These are phyloP conservation scores for Phenganax marumi DNA, from an alignment of 92 coral and sea anemone species.

Conservation along the genomic window DNA sequence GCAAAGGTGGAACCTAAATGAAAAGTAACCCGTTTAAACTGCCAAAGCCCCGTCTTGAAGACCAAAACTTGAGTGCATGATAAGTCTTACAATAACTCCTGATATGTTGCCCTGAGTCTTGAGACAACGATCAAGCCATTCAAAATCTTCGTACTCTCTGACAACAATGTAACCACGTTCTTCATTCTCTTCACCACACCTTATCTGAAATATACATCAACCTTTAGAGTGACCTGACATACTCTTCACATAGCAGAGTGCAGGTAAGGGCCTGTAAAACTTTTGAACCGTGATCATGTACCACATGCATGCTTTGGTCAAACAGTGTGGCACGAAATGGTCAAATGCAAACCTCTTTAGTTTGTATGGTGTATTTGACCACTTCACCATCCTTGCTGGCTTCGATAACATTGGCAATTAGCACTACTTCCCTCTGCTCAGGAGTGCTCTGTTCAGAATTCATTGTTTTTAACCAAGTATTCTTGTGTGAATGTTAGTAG, in stretches of 20 bases:
- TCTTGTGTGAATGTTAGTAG: too few species aligned
- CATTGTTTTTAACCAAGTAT: conserved; percentile 5
- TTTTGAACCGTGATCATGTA: background rate
- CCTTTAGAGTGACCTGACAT: too few species aligned
- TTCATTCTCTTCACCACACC: conserved; percentile 63
- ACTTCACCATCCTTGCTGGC: conserved; percentile 86
- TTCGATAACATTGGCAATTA: conserved; percentile 71
- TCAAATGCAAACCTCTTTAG: conserved; percentile 64
- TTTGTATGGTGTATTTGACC: conserved; percentile 76
- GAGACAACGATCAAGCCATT: conserved; percentile 89
- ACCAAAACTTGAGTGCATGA: background rate
- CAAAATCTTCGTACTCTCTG: conserved; percentile 91
- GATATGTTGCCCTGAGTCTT: conserved; percentile 80
- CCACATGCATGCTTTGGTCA: too few species aligned
- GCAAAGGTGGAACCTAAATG: conserved; percentile 81
- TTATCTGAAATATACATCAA: conserved; percentile 12
- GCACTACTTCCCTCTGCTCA: conserved; percentile 12
- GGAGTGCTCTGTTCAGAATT: background rate
- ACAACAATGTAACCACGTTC: conserved; percentile 90
- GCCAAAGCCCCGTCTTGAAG: too few species aligned
- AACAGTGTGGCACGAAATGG: background rate
- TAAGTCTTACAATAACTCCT: conserved; percentile 79
- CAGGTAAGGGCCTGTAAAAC: too few species aligned
- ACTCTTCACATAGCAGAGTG: too few species aligned
- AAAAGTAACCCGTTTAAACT: background rate